A percentile compares a stretch with the other conserved stretches of the same genome.
Evolutionary conservation across 2,797 vertebrate genomes (phyloP).

Genomic region (Fistularia commersonii): DNA sequence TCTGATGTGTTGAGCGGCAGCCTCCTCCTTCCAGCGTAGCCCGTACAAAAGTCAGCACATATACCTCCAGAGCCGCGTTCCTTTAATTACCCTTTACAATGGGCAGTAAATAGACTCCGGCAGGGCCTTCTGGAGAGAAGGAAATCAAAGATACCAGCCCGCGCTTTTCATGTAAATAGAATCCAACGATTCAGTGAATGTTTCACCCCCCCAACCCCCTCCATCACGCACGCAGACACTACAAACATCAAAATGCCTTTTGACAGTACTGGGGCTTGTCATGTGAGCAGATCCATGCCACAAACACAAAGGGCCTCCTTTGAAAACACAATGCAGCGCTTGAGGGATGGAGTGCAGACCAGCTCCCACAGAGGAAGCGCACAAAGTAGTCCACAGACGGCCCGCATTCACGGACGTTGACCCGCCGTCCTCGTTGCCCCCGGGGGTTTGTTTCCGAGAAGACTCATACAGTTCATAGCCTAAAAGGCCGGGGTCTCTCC

Average conservation of each 20-base stretch:
- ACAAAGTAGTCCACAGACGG: conserved; percentile 51
- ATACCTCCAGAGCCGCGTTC: conserved; percentile 17
- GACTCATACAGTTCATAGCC: not conserved
- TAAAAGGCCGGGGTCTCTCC: conserved; percentile 28
- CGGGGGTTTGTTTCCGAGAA: not conserved
- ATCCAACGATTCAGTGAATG: conserved; percentile 57
- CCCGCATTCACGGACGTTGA: conserved; percentile 29
- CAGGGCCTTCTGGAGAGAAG: conserved; percentile 10
- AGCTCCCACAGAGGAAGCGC: conserved; percentile 56
- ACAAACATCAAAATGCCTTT: conserved; percentile 54
- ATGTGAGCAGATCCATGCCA: conserved; percentile 50
- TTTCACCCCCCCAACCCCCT: conserved; percentile 37
- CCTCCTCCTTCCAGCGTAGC: conserved; percentile 32
- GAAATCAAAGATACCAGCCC: conserved; percentile 34
- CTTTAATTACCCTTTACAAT: conserved; percentile 43
- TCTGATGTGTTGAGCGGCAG: conserved; percentile 51
- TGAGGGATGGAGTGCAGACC: conserved; percentile 53
- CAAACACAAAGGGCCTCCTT: conserved; percentile 57
- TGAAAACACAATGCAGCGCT: conserved; percentile 67
- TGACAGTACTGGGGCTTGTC: conserved; percentile 57
- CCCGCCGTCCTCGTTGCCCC: conserved; percentile 5
- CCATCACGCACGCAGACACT: not conserved
- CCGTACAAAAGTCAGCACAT: conserved; percentile 31
- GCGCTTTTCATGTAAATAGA: conserved; percentile 38
- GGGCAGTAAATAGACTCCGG: conserved; percentile 34